Evolutionary conservation across 64 coral and sea anemone species (phyloP), one percentile per base, ranked within the genome.

Genomic region (Montipora cactus): DNA sequence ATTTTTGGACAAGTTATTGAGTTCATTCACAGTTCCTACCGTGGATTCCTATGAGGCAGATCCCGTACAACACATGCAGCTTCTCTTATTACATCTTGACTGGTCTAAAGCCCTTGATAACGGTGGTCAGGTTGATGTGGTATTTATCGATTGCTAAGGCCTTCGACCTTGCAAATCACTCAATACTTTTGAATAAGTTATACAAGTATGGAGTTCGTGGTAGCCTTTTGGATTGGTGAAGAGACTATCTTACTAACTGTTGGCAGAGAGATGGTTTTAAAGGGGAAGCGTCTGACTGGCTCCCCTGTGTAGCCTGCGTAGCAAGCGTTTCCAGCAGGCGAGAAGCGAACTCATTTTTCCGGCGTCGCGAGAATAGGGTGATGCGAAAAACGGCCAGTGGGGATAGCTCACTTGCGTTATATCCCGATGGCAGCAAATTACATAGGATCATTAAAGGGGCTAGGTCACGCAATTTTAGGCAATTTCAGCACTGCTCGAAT

Each of bases 41-140:
- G 16, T 15, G 73, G 37, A 78, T 78, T 90, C 47, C 71, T 90
- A 47, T 57, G 44, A 44, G 88, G 88, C 12, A 51, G 72, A 58
- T 90, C 88, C 57, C 67, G 88, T 62, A 25, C 88, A 77, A 90
- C 37, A 0, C 2, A 37, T 72, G 52, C 52, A 55, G 52, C 52
- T 55, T 55, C 52, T 55, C 52, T 55, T 55, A 3, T 1, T 55
- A 55, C 8, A 78, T 59, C 88, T 79, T 62, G 88, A 90, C 55
- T 78, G 88, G 72, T 90, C 72, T 57, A 78, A 77, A 3, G 88
- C 55, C 62, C 74, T 90, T 51, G 76, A 78, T 45, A 79, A 78
- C 47, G 13, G 37, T 90, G 88, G 88, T 50, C 88, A 90, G 76
- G 88, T 90, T 18, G 74, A 90, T 79, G 88, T 90, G 47, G 88